phyloP scores from a whole-genome alignment of 2,888 invertebrate species.

The Xanthorhoe designata region DNA sequence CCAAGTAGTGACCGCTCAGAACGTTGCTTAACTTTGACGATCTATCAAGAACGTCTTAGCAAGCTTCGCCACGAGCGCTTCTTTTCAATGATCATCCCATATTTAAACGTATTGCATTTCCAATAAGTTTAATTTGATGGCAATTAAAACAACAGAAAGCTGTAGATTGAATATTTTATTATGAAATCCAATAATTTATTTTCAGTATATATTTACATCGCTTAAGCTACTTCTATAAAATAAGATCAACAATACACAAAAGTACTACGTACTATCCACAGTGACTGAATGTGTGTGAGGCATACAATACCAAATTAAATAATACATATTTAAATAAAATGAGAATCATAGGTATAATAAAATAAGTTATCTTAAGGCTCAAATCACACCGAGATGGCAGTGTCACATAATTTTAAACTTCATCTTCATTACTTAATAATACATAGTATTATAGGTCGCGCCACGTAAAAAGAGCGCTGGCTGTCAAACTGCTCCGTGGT shows the following conservation, averaged over 20 bases:
- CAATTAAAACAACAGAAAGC: slow-evolving; percentile 31
- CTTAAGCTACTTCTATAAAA: slow-evolving; percentile 53
- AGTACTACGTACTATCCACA: slow-evolving; percentile 8
- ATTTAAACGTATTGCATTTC: not conserved
- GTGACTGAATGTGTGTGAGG: slow-evolving; percentile 9
- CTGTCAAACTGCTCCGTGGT: no score
- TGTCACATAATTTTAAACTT: no score
- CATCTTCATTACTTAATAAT: no score
- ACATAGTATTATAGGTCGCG: no score
- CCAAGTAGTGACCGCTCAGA: no score
- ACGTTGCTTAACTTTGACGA: no score
- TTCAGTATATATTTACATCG: slow-evolving; percentile 76
- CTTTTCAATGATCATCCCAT: no score
- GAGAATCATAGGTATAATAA: not conserved
- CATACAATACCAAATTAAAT: not conserved
- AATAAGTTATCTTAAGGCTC: not conserved
- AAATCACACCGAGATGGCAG: no score
- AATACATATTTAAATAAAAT: not conserved
- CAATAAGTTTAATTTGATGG: not conserved
- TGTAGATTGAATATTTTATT: slow-evolving; percentile 76
- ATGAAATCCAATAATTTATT: slow-evolving; percentile 82
- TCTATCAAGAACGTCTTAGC: no score
- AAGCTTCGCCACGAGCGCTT: no score
- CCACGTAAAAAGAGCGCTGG: no score
- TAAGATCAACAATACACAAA: slow-evolving; percentile 45